Evolutionary conservation across 2,888 invertebrate genomes (phyloP), one percentile per base, ranked within the genome.

Genomic region (Cylindroiulus punctatus): DNA sequence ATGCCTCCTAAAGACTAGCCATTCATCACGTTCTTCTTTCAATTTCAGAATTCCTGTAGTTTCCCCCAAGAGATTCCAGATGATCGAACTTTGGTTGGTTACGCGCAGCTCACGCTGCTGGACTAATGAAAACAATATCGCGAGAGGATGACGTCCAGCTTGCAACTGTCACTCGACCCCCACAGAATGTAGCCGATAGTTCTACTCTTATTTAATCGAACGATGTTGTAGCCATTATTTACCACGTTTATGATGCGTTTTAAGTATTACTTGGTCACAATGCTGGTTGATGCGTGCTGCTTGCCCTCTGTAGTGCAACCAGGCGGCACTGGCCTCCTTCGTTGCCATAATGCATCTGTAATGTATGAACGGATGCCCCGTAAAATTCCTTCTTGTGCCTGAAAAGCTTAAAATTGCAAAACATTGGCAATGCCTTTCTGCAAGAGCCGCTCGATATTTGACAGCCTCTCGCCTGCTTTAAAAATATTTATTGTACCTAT

Each of bases 51-150:
- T 89, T 92, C 93, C 85, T 92, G 92, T 87, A 91, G 91, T 88
- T 91, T 91, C 44, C 89, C 90, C 19, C 91, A 89, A 89, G 97
- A 96, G 92, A 93, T 95, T 88, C 94, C 96, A 86, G 98, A 99
- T 91, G 98, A 99, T 92, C 96, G 96, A 90, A 95, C 97, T 82
- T 93, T 99, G 89, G 94, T 98, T 90, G 99, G 99, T 90, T 99
- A 95, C 93, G 99, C 99, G 91, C 98, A 99, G 93, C 95, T 99
- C 91, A 97, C 98, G 89, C 95, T 98, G 91, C 95, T 96, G 89
- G 97, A 97, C 93, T 97, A 85, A 87, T 52, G 76, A 30, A 76
- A 8, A 30, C 76, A 76, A 52, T 14, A 30, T 17, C 76, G 76
- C 76, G 32, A 76, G 26, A 17, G 30, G 76, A 76, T 17, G 30